These are phyloP conservation scores for Galaxea fascicularis DNA, from an alignment of 92 coral and sea anemone genomes.

Conservation along the genomic window DNA sequence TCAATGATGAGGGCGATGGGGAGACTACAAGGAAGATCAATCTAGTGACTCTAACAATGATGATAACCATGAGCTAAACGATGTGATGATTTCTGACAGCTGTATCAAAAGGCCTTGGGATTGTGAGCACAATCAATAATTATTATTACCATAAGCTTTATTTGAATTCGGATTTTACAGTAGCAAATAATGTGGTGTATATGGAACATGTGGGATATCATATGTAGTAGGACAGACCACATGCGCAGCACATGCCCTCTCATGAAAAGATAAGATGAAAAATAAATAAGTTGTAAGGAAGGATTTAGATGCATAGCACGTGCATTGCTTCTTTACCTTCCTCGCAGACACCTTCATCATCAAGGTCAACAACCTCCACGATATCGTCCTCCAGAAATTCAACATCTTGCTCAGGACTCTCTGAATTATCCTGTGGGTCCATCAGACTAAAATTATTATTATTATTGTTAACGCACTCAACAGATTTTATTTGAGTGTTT, in stretches of 20 bases:
- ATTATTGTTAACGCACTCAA: not conserved
- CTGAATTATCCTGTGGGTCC: conserved; percentile 38
- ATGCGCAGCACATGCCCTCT: too few species aligned
- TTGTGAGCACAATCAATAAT: too few species aligned
- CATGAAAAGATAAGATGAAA: too few species aligned
- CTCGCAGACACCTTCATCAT: not conserved
- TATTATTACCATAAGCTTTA: too few species aligned
- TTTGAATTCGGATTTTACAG: too few species aligned
- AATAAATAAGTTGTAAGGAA: too few species aligned
- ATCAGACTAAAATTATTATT: not conserved
- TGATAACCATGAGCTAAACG: not conserved
- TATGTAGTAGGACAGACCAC: too few species aligned
- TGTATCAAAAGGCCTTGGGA: not conserved
- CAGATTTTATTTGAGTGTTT: not conserved
- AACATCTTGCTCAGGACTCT: conserved; percentile 16
- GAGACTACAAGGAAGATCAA: not conserved
- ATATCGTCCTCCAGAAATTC: conserved; percentile 43
- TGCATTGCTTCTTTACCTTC: conserved; percentile 10
- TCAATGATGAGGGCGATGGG: not conserved
- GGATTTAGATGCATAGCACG: not conserved
- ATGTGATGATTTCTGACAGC: not conserved
- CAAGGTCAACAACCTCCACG: conserved; percentile 38
- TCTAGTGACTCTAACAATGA: not conserved
- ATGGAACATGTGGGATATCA: too few species aligned
- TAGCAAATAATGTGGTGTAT: too few species aligned